Evolutionary conservation across 2,888 invertebrate genomes (phyloP).

Genomic region (Ceramica pisi): DNA sequence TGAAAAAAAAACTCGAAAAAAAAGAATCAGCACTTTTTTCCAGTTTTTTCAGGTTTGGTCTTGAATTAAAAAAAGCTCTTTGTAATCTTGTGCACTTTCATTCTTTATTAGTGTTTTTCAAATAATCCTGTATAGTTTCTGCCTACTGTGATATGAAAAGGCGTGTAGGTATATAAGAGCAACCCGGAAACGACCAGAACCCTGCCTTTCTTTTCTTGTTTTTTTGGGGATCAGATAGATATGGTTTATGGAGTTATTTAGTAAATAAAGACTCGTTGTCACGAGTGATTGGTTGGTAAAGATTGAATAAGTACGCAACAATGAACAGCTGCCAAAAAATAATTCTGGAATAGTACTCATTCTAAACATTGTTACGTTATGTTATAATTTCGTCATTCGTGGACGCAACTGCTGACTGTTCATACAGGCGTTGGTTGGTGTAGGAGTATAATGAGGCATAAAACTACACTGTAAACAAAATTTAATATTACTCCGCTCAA

Average conservation of each 20-base stretch:
- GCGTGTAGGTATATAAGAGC: neutral
- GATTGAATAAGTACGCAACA: slow-evolving; percentile 5
- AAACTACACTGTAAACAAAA: slow-evolving; percentile 25
- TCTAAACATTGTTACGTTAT: neutral
- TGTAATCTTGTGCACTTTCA: too few relatives aligned
- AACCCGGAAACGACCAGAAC: neutral
- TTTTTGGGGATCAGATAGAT: too few relatives aligned
- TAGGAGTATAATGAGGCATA: slow-evolving; percentile 21
- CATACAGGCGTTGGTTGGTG: neutral
- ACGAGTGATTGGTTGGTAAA: neutral
- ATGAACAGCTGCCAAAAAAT: neutral
- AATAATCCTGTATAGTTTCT: neutral
- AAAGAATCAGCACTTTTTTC: too few relatives aligned
- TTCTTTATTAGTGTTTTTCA: too few relatives aligned
- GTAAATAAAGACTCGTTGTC: neutral
- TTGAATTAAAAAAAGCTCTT: too few relatives aligned
- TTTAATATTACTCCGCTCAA: slow-evolving; percentile 25
- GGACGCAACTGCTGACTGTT: slow-evolving; percentile 2
- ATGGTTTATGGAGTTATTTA: neutral
- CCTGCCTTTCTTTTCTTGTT: neutral
- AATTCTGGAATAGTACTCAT: neutral
- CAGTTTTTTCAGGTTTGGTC: too few relatives aligned
- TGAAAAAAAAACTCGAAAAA: too few relatives aligned
- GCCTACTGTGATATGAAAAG: neutral
- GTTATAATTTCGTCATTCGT: neutral